Evolutionary conservation across 92 coral and sea anemone genomes (phyloP), one percentile per base, ranked within the genome.

Genomic region (Plumapathes pennacea): DNA sequence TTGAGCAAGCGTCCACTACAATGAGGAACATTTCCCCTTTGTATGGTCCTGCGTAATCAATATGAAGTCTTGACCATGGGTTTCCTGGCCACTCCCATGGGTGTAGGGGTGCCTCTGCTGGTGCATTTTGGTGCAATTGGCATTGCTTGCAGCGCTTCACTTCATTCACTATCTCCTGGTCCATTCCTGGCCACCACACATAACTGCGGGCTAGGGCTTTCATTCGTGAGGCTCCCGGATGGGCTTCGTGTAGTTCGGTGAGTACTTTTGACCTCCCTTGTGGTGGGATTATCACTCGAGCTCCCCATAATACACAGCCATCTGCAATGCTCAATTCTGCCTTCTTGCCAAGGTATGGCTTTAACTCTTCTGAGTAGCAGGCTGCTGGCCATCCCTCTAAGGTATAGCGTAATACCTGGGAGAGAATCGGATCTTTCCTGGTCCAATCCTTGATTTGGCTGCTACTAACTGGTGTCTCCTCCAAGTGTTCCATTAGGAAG

Each of bases 171-270:
- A 77, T 33, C 3, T 83, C 85, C 19, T 63, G 31, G 30, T 76
- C 90, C 40, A 83, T 25, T 36, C 47, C 54, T 10, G 77, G 87
- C 72, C 81, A 80, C 82, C 71, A 80, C 13, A 80, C 60, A 60
- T 65, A 64, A 40, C 64, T 76, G 14, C 70, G 20, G 17, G 79
- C 74, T 7, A 82, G 46, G 1, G 74, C 62, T 27, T 75, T 69
- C 67, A 62, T 81, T 38, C 80, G 65, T 19, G 58, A 42, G 19
- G 68, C 49, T 10, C 84, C 76, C 0, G 89, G 76, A 50, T 83
- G 85, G 24, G 66, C 64, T 36, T 59, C 84, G 34, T 82, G 84
- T 20, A 75, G 50, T 25, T 58, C 78, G 8, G 45, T 57, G 21
- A 82, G 41, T 9, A 82, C 49, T 9, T 60, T 46, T 2, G 33